phyloP scores from a whole-genome alignment of 2,888 invertebrate species.

The Oscheius sp. region DNA sequence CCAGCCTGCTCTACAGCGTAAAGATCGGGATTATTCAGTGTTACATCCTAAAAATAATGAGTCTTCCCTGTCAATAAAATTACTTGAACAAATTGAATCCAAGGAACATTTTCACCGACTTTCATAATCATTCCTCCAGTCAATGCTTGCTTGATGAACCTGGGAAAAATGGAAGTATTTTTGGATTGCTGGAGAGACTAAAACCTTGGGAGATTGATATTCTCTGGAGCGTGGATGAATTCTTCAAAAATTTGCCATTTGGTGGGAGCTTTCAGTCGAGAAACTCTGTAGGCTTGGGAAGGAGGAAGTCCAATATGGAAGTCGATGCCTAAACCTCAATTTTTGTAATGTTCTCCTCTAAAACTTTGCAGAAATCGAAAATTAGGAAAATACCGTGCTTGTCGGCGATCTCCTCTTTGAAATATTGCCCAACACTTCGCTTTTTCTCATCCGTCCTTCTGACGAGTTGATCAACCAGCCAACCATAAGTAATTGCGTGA shows the following conservation, averaged over 20 bases:
- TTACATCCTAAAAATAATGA: slow-evolving; percentile 53
- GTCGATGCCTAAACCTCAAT: slow-evolving; percentile 53
- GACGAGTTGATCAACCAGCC: slow-evolving; percentile 68
- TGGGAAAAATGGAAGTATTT: too few relatives aligned
- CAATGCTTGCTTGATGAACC: slow-evolving; percentile 28
- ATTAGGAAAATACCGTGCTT: slow-evolving; percentile 32
- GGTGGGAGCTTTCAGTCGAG: slow-evolving; percentile 47
- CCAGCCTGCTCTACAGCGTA: slow-evolving; percentile 59
- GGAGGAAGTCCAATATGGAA: slow-evolving; percentile 57
- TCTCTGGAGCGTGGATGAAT: slow-evolving; percentile 34
- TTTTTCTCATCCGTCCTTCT: slow-evolving; percentile 69
- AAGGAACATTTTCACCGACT: slow-evolving; percentile 33
- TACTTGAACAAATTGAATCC: slow-evolving; percentile 35
- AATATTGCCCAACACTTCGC: slow-evolving; percentile 68
- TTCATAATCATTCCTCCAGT: slow-evolving; percentile 36
- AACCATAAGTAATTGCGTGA: slow-evolving; percentile 70
- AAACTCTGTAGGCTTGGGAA: slow-evolving; percentile 48
- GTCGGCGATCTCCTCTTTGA: slow-evolving; percentile 52
- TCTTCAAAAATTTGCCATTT: slow-evolving; percentile 41
- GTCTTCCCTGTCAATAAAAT: not conserved
- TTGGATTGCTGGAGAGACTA: too few relatives aligned
- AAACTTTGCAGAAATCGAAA: too few relatives aligned
- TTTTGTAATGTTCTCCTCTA: not conserved
- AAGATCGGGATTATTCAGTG: slow-evolving; percentile 62
- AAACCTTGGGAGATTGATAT: slow-evolving; percentile 33